Percentiles rank a stretch among this genome's conserved stretches.
Conservation (phyloP, 2,113 vertebrate genomes). For the Brachyhypopomus gauderio region DNA sequence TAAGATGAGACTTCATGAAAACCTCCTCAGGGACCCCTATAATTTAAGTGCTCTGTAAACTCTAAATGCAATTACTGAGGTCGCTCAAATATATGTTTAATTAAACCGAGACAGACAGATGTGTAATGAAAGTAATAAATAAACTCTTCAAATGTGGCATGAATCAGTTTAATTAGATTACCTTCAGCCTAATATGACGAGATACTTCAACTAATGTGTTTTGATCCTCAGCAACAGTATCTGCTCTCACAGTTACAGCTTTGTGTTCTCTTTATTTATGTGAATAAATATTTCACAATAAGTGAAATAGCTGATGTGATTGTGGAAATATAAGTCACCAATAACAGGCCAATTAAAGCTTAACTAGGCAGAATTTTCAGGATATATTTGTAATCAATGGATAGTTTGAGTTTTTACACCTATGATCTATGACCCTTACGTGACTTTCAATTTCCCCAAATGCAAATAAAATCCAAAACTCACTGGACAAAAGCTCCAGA, state of each 20-base stretch:
- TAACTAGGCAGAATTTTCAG: neutral
- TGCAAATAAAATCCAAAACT: no score
- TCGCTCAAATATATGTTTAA: conserved; percentile 58
- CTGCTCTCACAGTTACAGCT: conserved; percentile 47
- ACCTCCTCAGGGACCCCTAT: conserved; percentile 23
- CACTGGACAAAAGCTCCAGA: no score
- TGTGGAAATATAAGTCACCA: conserved; percentile 9
- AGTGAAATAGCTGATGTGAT: neutral
- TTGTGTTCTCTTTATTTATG: conserved; percentile 30
- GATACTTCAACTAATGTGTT: conserved; percentile 61
- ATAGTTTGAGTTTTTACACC: no score
- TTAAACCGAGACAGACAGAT: conserved; percentile 62
- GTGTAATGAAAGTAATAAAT: conserved; percentile 49
- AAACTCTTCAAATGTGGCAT: conserved; percentile 50
- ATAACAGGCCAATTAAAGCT: neutral
- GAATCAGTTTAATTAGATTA: conserved; percentile 68
- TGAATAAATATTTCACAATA: no score
- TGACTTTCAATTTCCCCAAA: no score
- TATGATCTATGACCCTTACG: no score
- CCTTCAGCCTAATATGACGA: conserved; percentile 61
- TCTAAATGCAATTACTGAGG: conserved; percentile 24
- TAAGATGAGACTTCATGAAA: neutral
- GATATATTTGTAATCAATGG: neutral
- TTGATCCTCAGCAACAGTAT: conserved; percentile 62
- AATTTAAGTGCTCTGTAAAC: conserved; percentile 46